These are phyloP conservation scores for Mylabris sibirica DNA, from an alignment of 2,888 invertebrate genomes.

Conservation along the genomic window DNA sequence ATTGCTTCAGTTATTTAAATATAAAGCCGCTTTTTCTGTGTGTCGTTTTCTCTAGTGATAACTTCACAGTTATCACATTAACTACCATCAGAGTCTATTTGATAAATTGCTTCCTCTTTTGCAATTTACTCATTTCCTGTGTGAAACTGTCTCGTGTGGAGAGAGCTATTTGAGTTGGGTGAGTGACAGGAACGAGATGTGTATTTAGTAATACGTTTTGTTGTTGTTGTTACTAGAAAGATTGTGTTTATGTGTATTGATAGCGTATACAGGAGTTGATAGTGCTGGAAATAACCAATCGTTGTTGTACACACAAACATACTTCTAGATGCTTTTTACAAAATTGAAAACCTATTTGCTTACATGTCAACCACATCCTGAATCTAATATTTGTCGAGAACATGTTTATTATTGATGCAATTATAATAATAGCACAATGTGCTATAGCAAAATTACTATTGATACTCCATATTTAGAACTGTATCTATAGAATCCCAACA, in stretches of 20 bases:
- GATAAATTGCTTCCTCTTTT: not conserved
- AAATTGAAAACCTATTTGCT: constrained; percentile 7
- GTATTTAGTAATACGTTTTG: not conserved
- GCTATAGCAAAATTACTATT: not conserved
- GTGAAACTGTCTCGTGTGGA: not conserved
- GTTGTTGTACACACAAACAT: not conserved
- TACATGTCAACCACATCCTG: not conserved
- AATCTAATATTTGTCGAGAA: not conserved
- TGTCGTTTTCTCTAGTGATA: not conserved
- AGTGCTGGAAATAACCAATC: constrained; percentile 1
- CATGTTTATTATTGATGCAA: not conserved
- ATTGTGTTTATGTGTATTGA: constrained; percentile 7
- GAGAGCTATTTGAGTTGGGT: not conserved
- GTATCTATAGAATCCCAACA: no score
- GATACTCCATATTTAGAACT: no score
- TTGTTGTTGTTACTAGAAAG: not conserved
- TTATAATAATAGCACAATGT: not conserved
- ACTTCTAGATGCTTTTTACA: not conserved
- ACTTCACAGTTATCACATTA: not conserved
- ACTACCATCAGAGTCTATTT: not conserved
- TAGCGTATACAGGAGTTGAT: not conserved
- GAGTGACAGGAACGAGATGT: constrained; percentile 5
- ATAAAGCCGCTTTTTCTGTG: not conserved
- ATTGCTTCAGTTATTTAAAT: not conserved
- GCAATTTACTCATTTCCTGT: constrained; percentile 8